These are phyloP conservation scores for Loriculus beryllinus DNA, from an alignment of 2,797 vertebrate species.

Conservation along the genomic window DNA sequence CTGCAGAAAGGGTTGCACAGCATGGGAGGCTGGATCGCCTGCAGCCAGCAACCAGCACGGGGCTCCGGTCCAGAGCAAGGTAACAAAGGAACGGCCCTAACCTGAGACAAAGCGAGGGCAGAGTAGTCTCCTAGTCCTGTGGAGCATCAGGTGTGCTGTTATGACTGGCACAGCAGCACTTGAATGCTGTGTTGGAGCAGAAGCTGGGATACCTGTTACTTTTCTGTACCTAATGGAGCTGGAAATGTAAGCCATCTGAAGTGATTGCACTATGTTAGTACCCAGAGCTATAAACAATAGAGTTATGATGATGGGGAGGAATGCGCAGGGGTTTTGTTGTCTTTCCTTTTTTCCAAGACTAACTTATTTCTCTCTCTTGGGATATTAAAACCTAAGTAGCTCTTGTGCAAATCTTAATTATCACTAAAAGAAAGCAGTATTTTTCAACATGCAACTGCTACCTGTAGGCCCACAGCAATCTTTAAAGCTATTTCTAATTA, in stretches of 20 bases:
- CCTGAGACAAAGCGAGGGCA: accelerated
- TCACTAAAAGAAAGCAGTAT: background rate
- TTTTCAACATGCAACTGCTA: background rate
- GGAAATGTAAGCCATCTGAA: background rate
- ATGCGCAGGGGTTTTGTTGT: background rate
- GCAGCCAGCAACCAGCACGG: background rate
- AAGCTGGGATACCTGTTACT: background rate
- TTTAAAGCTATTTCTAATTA: background rate
- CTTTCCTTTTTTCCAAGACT: background rate
- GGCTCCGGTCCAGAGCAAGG: background rate
- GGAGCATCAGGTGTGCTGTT: accelerated
- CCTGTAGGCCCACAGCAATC: background rate
- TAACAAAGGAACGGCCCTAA: background rate
- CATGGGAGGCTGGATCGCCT: background rate
- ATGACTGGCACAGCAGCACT: accelerated
- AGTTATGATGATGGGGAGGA: background rate
- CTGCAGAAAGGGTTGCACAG: background rate
- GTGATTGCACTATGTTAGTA: background rate
- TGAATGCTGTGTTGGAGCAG: background rate
- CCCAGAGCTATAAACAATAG: background rate
- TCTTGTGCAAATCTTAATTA: background rate
- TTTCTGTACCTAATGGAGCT: background rate
- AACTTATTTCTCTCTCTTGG: background rate
- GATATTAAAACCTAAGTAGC: background rate
- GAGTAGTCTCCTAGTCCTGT: background rate